Evolutionary conservation across 2,113 vertebrate species (phyloP).

Genomic region (Stegastes partitus): DNA sequence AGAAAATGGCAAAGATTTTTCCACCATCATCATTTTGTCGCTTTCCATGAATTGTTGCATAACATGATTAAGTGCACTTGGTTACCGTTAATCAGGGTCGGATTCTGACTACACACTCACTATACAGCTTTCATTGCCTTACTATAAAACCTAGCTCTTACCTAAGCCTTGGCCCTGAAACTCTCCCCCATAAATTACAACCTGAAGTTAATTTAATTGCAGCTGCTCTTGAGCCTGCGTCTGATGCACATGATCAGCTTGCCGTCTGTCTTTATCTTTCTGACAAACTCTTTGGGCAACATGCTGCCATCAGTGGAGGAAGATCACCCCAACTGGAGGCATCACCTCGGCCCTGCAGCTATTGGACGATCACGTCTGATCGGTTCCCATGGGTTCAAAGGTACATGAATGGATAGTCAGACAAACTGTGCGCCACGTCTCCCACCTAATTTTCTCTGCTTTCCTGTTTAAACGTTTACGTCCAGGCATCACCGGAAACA

Average conservation of each 20-base stretch:
- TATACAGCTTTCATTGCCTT: too few species aligned
- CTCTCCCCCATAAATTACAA: too few species aligned
- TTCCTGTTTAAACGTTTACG: slow-evolving; percentile 12
- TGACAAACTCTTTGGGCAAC: not conserved
- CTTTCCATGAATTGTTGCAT: not conserved
- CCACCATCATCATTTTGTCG: not conserved
- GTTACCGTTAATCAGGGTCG: not conserved
- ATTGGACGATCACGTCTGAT: not conserved
- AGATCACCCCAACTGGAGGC: not conserved
- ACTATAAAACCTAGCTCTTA: not conserved
- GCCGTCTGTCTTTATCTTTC: too few species aligned
- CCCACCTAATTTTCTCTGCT: slow-evolving; percentile 23
- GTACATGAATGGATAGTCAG: not conserved
- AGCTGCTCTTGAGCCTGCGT: not conserved
- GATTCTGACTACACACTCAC: not conserved
- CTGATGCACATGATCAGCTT: too few species aligned
- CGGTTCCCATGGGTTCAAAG: not conserved
- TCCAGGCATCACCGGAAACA: slow-evolving; percentile 11
- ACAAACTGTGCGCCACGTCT: not conserved
- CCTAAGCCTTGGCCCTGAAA: not conserved
- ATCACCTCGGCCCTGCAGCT: not conserved
- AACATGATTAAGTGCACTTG: slow-evolving; percentile 10
- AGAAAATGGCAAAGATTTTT: not conserved
- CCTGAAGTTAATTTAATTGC: not conserved
- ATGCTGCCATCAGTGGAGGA: not conserved